These are phyloP conservation scores for Aphelenchoides bicaudatus DNA, from an alignment of 2,888 invertebrate species.

Conservation along the genomic window DNA sequence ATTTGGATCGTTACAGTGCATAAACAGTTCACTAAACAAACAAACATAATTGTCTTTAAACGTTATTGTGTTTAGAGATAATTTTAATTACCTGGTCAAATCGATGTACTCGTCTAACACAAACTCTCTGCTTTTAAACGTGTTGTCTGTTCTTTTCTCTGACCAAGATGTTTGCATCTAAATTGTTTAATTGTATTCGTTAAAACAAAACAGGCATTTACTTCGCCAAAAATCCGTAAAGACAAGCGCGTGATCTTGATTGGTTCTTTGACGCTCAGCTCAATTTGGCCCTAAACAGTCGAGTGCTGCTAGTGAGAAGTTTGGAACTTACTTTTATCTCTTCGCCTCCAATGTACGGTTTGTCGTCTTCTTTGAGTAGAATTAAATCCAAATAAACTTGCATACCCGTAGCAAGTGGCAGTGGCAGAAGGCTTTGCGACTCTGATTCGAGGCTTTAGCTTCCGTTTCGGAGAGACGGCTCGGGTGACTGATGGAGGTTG, in stretches of 20 bases:
- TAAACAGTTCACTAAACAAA: constrained; percentile 39
- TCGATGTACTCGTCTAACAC: constrained; percentile 54
- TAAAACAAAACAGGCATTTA: too few relatives aligned
- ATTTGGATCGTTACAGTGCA: constrained; percentile 51
- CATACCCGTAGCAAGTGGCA: too few relatives aligned
- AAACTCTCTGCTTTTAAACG: constrained; percentile 50
- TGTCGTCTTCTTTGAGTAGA: constrained; percentile 43
- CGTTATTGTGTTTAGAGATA: neutral
- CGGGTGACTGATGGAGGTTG: too few relatives aligned
- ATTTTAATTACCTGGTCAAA: constrained; percentile 44
- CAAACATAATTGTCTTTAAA: neutral
- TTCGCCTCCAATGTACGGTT: constrained; percentile 48
- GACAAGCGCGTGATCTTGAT: constrained; percentile 47
- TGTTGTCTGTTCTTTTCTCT: constrained; percentile 43
- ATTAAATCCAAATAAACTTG: constrained; percentile 54
- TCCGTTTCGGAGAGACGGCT: too few relatives aligned
- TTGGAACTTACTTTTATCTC: constrained; percentile 34
- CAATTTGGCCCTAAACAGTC: constrained; percentile 41
- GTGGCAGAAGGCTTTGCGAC: too few relatives aligned
- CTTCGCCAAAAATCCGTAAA: constrained; percentile 38
- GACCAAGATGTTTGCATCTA: constrained; percentile 49
- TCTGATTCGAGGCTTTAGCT: too few relatives aligned
- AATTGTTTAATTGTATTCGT: too few relatives aligned
- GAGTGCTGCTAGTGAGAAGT: neutral
- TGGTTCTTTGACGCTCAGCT: constrained; percentile 42